These are phyloP conservation scores for Falco rusticolus DNA, from an alignment of 2,797 vertebrate species.

Conservation along the genomic window DNA sequence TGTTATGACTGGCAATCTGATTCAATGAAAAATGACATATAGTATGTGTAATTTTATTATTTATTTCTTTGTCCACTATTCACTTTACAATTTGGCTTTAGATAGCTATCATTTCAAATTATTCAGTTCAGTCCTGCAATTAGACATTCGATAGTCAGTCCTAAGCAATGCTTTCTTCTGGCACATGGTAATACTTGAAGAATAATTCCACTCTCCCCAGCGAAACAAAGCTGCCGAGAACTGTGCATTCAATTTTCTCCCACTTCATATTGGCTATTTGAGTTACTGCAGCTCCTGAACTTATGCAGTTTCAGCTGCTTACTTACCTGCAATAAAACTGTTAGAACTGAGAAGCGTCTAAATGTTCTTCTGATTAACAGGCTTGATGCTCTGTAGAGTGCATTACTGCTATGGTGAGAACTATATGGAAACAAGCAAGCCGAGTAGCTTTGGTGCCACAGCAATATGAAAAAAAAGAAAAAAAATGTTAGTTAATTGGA, in stretches of 20 bases:
- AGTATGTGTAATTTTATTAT: conserved; percentile 32
- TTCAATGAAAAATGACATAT: conserved; percentile 37
- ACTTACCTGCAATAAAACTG: conserved; percentile 18
- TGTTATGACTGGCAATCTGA: conserved; percentile 6
- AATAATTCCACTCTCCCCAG: conserved; percentile 8
- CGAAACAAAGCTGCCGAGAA: not conserved
- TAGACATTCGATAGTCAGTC: not conserved
- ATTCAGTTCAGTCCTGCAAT: conserved; percentile 27
- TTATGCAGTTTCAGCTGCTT: not conserved
- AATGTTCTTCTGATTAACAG: conserved; percentile 41
- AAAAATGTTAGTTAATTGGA: not conserved
- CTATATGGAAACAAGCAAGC: not conserved
- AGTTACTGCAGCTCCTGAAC: conserved; percentile 13
- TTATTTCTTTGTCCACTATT: conserved; percentile 43
- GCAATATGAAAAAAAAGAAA: not conserved
- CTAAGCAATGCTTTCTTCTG: conserved; percentile 38
- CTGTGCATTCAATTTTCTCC: conserved; percentile 21
- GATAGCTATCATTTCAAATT: conserved; percentile 47
- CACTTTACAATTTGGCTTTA: conserved; percentile 37
- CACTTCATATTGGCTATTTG: not conserved
- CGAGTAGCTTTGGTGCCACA: not conserved
- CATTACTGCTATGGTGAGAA: not conserved
- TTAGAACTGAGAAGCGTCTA: conserved; percentile 27
- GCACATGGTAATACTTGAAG: not conserved
- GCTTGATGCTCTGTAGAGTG: not conserved